phyloP scores from a whole-genome alignment of 2,888 invertebrate genomes.

The Catotricha subobsoleta region DNA sequence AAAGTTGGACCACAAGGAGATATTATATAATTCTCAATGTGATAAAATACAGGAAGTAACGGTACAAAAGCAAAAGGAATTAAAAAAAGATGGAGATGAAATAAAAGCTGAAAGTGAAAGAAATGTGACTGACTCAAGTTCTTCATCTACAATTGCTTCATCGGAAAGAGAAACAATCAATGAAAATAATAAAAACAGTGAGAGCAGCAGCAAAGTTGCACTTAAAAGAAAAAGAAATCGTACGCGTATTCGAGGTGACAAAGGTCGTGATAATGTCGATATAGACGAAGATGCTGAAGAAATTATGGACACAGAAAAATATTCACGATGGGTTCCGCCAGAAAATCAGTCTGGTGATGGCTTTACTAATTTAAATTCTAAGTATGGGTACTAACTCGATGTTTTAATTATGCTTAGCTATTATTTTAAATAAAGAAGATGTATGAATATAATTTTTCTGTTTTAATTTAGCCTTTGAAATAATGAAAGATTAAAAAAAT shows the following conservation, averaged over 20 bases:
- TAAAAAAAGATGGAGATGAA: not conserved
- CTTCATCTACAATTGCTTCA: no score
- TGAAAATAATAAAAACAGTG: not conserved
- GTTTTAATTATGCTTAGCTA: no score
- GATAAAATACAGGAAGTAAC: not conserved
- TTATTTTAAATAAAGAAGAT: no score
- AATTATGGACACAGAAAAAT: conserved; percentile 38
- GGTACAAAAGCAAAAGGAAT: not conserved
- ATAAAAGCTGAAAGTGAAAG: not conserved
- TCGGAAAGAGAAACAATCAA: conserved; percentile 7
- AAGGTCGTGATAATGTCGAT: conserved; percentile 23
- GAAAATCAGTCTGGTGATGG: conserved; percentile 59
- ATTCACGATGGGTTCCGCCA: conserved; percentile 65
- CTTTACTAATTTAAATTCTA: conserved; percentile 54
- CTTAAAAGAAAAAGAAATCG: conserved; percentile 20
- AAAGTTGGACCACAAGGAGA: no score
- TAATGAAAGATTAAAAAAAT: no score
- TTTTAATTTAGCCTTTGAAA: no score
- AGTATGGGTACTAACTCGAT: conserved; percentile 62
- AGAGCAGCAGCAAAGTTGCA: conserved; percentile 8
- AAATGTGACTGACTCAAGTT: not conserved
- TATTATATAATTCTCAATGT: no score
- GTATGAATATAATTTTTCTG: no score
- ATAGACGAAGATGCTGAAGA: conserved; percentile 25
- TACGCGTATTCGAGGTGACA: conserved; percentile 19